Evolutionary conservation across 2,113 vertebrate genomes (phyloP), one percentile per base, ranked within the genome.

Genomic region (Ardeotis arabs): DNA sequence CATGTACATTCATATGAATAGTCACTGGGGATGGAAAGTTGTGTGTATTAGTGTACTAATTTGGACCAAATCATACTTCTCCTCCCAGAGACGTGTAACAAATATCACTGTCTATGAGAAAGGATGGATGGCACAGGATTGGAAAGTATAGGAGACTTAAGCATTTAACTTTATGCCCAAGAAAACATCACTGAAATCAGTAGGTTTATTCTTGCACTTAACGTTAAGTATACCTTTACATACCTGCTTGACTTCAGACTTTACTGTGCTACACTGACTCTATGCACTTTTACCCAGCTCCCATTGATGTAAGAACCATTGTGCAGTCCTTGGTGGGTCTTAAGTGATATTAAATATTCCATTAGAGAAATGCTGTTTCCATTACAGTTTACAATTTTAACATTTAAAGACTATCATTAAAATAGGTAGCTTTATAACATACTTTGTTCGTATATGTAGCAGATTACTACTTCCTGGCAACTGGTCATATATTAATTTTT

Each of bases 401-500:
- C 78, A 84, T 90, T 91, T 96, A 60, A 93, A 94, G 84, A 76
- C 58, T 91, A 45, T 83, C 55, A 89, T 95, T 94, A 95, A 94
- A 96, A 95, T 85, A 89, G 5, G 29, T 73, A 95, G 82, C 66
- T 90, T 85, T 58, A 88, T 72, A 93, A 75, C 31, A 62, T 90
- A 93, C 64, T 91, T 93, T 69, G 73, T 92, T 50, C 18, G 50
- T 91, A 39, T 94, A 90, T 70, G 72, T 79, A 93, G 89, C 94
- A 95, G 94, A 92, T 96, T 97, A 94, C 72, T 93, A 56, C 52
- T 96, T 96, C 81, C 74, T 96, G 94, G 93, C 87, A 95, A 96
- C 79, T 82, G 59, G 89, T 92, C 95, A 78, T 68, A 37, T 96
- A 95, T 95, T 95, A 87, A 87, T 94, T 84, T 95, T 95, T 96